Evolutionary conservation across 2,888 invertebrate genomes (phyloP).

Genomic region (Tigriopus californicus): DNA sequence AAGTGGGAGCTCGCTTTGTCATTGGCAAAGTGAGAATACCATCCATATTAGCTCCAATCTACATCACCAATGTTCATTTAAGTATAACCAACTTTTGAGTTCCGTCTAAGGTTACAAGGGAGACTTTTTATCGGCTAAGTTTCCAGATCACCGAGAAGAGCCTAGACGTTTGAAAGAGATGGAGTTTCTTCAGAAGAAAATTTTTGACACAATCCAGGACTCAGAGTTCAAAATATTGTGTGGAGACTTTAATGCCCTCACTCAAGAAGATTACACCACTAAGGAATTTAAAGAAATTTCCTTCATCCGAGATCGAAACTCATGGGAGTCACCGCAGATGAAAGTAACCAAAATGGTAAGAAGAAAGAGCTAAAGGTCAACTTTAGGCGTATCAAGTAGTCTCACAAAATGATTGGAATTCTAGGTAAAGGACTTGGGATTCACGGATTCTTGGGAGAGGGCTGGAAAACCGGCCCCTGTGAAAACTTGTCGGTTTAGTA

Average conservation of each 20-base stretch:
- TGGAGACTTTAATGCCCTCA: conserved; percentile 10
- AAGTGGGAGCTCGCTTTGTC: too few relatives aligned
- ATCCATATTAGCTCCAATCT: too few relatives aligned
- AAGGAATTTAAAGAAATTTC: not conserved
- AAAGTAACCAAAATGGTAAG: not conserved
- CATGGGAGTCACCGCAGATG: conserved; percentile 3
- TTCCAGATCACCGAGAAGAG: not conserved
- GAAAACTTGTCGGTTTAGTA: not conserved
- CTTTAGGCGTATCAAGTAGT: too few relatives aligned
- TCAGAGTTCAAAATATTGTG: not conserved
- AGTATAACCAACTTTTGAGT: too few relatives aligned
- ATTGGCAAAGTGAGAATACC: too few relatives aligned
- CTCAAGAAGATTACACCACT: conserved; percentile 2
- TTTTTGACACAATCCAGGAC: not conserved
- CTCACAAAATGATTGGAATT: not conserved
- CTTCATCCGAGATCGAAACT: not conserved
- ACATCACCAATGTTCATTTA: too few relatives aligned
- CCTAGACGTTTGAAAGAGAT: not conserved
- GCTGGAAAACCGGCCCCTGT: not conserved
- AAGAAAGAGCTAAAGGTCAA: too few relatives aligned
- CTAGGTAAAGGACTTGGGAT: not conserved
- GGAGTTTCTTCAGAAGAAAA: not conserved
- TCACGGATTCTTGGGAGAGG: not conserved
- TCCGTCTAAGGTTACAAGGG: too few relatives aligned
- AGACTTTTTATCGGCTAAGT: too few relatives aligned